Base-by-base conservation (phyloP, 2,797 vertebrate species). In the Bryconaethiops microstoma region DNA sequence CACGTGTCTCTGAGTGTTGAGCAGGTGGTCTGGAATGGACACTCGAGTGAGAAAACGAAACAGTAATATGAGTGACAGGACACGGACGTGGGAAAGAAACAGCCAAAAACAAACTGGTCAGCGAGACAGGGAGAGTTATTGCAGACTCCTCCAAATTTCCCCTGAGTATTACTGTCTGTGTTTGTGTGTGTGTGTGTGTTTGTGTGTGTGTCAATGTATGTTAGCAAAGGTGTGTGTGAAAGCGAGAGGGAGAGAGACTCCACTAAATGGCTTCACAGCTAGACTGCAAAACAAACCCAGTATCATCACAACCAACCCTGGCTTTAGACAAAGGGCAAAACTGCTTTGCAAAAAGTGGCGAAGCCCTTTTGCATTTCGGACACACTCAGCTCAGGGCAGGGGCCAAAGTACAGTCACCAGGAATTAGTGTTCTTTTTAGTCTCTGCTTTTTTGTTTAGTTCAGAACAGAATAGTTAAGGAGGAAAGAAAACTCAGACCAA, bases 101-200 rank as follows among this genome's bases (percentile, higher is more conserved):
- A 62, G 21, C 40, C 16, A 62, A 77, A 82, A 84, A 88, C 87
- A 90, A 92, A 88, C 76, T 85, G 91, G 89, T 91, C 90, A 92
- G 86, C 84, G 83, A 87, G 86, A 91, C 81, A 85, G 86, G 84
- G 82, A 83, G 67, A 86, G 76, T 91, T 90, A 90, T 91, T 85
- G 90, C 86, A 90, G 85, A 89, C 87, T 87, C 68, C 83, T 86
- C 71, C 83, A 92, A 83, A 93, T 93, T 92, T 94, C 93, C 92
- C 92, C 48, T 3, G 89, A 88, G 92, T 85, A 86, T 88, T 91
- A 74, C 69, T 73, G 70, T 55, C 55, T 60, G 23, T 35, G 13
- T 42, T 9, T 74, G 45, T 74, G 50, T 80, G 60, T 29, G 29
- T 29, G 29, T 29, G 29, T 29, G 29, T 29, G 29, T 29, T 1